phyloP scores from a whole-genome alignment of 2,113 vertebrate genomes.

The Puma concolor region DNA sequence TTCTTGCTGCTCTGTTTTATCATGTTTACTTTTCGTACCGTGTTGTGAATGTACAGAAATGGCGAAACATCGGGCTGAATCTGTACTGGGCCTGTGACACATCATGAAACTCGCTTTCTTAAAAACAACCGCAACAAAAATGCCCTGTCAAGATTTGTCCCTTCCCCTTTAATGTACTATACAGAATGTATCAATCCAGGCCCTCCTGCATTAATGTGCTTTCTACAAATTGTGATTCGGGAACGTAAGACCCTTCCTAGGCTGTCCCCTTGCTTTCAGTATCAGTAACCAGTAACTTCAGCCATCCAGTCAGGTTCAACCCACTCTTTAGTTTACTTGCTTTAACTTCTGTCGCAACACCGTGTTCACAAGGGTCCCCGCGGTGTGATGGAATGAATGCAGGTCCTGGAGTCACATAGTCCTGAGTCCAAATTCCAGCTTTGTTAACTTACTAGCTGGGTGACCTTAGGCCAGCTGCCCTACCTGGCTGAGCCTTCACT shows the following conservation, averaged over 20 bases:
- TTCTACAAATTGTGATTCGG: constrained; percentile 7
- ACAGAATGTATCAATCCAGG: neutral
- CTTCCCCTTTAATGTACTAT: neutral
- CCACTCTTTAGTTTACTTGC: constrained; percentile 40
- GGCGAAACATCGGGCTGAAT: neutral
- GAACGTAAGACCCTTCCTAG: constrained; percentile 38
- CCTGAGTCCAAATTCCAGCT: constrained; percentile 65
- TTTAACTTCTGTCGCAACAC: constrained; percentile 67
- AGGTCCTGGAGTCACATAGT: constrained; percentile 18
- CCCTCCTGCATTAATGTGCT: neutral
- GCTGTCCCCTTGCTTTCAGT: neutral
- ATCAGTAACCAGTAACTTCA: neutral
- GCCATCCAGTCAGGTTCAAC: neutral
- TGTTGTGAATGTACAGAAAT: constrained; percentile 28
- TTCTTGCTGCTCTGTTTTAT: constrained; percentile 38
- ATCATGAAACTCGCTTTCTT: constrained; percentile 50
- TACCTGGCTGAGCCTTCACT: constrained; percentile 37
- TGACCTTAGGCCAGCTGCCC: constrained; percentile 47
- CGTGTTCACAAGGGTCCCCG: constrained; percentile 30
- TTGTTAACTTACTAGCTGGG: constrained; percentile 36
- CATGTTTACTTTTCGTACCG: constrained; percentile 13
- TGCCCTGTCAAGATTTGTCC: neutral
- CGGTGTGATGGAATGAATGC: neutral
- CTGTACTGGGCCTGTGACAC: neutral
- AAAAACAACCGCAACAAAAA: neutral